Percentiles rank a stretch among this genome's conserved stretches.
Evolutionary conservation across 1,140 invertebrate species (phyloP).

Genomic region (Mactra quadrangularis): DNA sequence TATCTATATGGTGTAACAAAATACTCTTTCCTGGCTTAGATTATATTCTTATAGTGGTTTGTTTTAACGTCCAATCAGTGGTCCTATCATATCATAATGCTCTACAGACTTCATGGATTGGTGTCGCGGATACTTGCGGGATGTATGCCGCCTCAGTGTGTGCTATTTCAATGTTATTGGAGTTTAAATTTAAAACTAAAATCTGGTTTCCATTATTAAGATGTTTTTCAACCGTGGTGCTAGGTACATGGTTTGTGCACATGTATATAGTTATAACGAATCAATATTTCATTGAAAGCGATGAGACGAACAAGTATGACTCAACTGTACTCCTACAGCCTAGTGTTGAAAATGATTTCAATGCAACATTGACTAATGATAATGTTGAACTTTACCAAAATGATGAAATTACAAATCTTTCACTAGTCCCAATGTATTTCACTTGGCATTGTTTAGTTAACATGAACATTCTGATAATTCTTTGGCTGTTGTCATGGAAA

Average conservation of each 20-base stretch:
- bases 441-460: constrained; percentile 65
- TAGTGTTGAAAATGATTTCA: background rate
- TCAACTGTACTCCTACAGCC: background rate
- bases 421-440: constrained; percentile 64
- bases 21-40: constrained; percentile 63
- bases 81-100: constrained; percentile 52
- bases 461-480: constrained; percentile 56
- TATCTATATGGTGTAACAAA: constrained; percentile 50
- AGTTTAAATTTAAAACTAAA: constrained; percentile 60
- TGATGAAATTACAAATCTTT: background rate
- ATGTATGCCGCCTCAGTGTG: constrained; percentile 48
- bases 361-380: background rate
- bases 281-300: background rate
- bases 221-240: constrained; percentile 63
- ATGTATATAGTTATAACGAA: constrained; percentile 51
- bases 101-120: constrained; percentile 35
- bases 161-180: constrained; percentile 51
- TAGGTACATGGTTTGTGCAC: constrained; percentile 71
- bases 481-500: constrained; percentile 68
- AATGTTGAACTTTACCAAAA: background rate
- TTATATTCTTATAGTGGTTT: constrained; percentile 60
- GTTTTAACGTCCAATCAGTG: constrained; percentile 64
- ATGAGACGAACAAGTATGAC: background rate
- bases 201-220: constrained; percentile 66
- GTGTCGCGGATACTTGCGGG: constrained; percentile 27